Base-by-base conservation (phyloP, 2,797 vertebrate species). In the Ctenosaura bakeri region DNA sequence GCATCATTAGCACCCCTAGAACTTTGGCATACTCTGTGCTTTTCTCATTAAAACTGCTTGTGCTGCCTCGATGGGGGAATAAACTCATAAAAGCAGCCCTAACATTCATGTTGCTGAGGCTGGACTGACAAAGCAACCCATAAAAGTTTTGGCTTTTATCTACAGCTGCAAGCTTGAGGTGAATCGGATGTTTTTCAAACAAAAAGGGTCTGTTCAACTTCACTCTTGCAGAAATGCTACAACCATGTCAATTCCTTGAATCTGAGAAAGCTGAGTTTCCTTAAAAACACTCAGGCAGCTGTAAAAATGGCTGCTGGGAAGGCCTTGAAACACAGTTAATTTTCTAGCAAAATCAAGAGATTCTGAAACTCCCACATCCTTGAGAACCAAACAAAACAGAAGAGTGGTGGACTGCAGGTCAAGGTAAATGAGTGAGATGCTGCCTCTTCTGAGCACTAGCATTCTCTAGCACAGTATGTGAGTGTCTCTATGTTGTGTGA, bases 61-160 rank as follows among this genome's bases (percentile, higher is more conserved):
- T 29, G 38, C 38, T 74, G 56, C 22, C 76, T 64, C 3, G 56
- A 76, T 90, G 69, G 32, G 50, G 94, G 91, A 95, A 94, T 88
- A 64, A 82, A 50, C 38, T 76, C 56, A 83, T 64, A 90, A 87
- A 87, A 54, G 24, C 24, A 82, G 59, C 78, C n/a, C 69, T 81
- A 50, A 82, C 54, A 82, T 87, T 82, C 79, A 82, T 64, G n/a
- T 73, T 71, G 83, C 85, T 90, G 0, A 80, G 89, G 77, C 88
- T 73, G 89, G 89, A 83, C 10, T 89, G 76, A 90, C 88, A 95
- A 94, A 94, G 90, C 89, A 94, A 92, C 93, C 59, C 90, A 86
- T 24, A 94, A 93, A 97, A 93, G 95, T 95, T 95, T 96, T 96
- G 95, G 95, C 95, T 96, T 96, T 94, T 94, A 96, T 97, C 96